Evolutionary conservation across 2,888 invertebrate species (phyloP).

Genomic region (Drosophila tripunctata): DNA sequence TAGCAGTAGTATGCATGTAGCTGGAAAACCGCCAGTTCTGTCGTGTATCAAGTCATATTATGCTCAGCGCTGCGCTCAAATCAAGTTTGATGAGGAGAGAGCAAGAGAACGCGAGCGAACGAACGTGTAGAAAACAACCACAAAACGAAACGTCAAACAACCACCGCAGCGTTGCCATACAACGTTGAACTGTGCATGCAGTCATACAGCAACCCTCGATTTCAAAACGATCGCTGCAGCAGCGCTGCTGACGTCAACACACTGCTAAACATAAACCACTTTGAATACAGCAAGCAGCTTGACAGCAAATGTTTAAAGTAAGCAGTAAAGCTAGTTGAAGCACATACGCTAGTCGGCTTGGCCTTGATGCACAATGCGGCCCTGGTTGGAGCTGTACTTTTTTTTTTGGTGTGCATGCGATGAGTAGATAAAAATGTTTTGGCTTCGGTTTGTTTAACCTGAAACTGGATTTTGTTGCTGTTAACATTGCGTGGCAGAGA

Average conservation of each 20-base stretch:
- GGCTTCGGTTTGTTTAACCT: slow-evolving; percentile 67
- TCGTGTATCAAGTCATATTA: neutral
- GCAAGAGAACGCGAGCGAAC: slow-evolving; percentile 12
- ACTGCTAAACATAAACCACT: slow-evolving; percentile 13
- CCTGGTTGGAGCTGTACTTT: slow-evolving; percentile 71
- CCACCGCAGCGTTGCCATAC: slow-evolving; percentile 64
- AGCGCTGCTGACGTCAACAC: slow-evolving; percentile 34
- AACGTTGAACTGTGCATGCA: slow-evolving; percentile 25
- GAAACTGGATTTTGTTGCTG: slow-evolving; percentile 67
- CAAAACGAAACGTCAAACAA: slow-evolving; percentile 71
- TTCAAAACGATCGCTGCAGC: slow-evolving; percentile 48
- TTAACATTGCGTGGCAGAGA: slow-evolving; percentile 23
- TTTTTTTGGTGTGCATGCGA: slow-evolving; percentile 43
- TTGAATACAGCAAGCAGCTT: neutral
- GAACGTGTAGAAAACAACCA: slow-evolving; percentile 36
- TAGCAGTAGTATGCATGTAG: too few relatives aligned
- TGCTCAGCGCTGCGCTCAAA: slow-evolving; percentile 21
- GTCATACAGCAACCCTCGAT: slow-evolving; percentile 59
- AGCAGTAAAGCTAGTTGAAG: slow-evolving; percentile 20
- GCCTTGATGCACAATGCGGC: slow-evolving; percentile 33
- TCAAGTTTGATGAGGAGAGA: slow-evolving; percentile 12
- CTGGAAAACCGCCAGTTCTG: slow-evolving; percentile 10
- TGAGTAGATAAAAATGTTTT: slow-evolving; percentile 65
- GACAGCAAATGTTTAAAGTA: neutral
- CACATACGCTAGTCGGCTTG: slow-evolving; percentile 44